Percentiles rank a stretch among this genome's conserved stretches.
These are phyloP conservation scores for Synergus gifuensis DNA, from an alignment of 2,888 invertebrate species.

Conservation along the genomic window DNA sequence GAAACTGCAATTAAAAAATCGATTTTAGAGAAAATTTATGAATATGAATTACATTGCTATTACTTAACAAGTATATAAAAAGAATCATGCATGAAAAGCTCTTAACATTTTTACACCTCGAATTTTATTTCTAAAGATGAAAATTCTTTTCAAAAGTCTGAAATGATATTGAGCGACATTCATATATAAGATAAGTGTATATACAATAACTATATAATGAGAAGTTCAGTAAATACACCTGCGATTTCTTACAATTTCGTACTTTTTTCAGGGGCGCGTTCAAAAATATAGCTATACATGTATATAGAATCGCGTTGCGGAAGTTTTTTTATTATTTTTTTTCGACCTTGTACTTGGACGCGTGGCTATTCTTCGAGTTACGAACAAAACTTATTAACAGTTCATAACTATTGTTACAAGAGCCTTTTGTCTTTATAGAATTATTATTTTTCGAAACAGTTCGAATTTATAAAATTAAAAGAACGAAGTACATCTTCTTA, in stretches of 20 bases:
- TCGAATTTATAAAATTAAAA: neutral
- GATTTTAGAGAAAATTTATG: neutral
- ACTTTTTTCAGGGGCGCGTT: neutral
- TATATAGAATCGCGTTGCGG: neutral
- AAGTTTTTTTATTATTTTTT: neutral
- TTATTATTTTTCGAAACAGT: neutral
- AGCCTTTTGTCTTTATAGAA: neutral
- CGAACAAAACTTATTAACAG: neutral
- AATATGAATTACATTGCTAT: neutral
- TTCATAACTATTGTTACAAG: neutral
- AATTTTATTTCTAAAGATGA: neutral
- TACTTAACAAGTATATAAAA: neutral
- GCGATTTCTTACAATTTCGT: neutral
- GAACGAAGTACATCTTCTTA: neutral
- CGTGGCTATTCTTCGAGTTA: neutral
- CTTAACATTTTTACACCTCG: neutral
- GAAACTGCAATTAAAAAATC: neutral
- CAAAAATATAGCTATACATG: neutral
- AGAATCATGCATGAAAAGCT: neutral
- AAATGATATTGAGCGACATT: conserved; percentile 4
- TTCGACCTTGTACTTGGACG: neutral
- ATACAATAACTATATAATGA: neutral
- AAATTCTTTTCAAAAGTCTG: neutral
- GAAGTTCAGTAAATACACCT: neutral
- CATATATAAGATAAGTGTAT: neutral